Evolutionary conservation across 2,113 vertebrate genomes (phyloP).

Genomic region (Sylvietta virens): DNA sequence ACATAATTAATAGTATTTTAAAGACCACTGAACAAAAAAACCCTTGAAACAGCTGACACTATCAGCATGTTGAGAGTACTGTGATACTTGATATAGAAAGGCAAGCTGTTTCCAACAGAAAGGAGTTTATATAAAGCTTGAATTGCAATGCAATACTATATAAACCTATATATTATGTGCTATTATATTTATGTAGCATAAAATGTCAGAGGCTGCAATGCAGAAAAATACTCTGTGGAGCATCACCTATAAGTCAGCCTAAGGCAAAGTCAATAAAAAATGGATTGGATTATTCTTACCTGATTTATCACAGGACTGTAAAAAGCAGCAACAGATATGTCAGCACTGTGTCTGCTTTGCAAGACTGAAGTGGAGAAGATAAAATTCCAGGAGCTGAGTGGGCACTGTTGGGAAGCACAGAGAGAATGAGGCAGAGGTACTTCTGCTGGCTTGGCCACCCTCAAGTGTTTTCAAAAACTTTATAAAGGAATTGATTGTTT

Average conservation of each 20-base stretch:
- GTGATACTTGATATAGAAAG: background rate
- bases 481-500: background rate
- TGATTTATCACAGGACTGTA: background rate
- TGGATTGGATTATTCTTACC: background rate
- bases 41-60: background rate
- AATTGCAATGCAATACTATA: background rate
- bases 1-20: background rate
- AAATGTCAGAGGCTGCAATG: background rate
- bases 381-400: background rate
- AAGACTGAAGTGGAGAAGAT: accelerated
- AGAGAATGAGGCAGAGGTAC: background rate
- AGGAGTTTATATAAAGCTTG: background rate
- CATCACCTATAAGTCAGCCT: background rate
- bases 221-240: background rate
- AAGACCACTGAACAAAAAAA: background rate
- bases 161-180: background rate
- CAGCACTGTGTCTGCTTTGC: background rate
- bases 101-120: background rate
- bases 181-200: background rate
- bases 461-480: accelerated
- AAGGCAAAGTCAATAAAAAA: background rate
- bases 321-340: background rate
- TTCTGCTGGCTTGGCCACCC: background rate
- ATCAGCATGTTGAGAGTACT: background rate
- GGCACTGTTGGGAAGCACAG: background rate